These are phyloP conservation scores for Brachymystax lenok DNA, from an alignment of 2,797 vertebrate genomes.

Conservation along the genomic window DNA sequence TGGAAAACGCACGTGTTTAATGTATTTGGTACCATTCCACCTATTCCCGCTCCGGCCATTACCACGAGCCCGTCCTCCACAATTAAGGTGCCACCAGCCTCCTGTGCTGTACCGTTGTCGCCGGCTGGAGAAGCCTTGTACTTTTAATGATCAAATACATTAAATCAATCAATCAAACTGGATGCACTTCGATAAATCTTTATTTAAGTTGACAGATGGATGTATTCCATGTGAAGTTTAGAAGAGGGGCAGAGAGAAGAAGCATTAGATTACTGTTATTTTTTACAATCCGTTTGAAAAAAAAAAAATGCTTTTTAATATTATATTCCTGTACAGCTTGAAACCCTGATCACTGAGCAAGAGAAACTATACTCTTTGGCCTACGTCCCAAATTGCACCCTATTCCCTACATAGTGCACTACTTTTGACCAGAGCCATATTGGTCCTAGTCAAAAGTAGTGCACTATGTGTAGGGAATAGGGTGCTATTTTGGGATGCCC, in stretches of 20 bases:
- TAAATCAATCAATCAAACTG: slow-evolving; percentile 56
- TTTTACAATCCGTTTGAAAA: slow-evolving; percentile 93
- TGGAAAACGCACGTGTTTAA: no score
- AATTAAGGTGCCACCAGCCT: no score
- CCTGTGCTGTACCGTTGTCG: no score
- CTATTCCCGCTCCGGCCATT: no score
- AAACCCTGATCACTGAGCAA: slow-evolving; percentile 86
- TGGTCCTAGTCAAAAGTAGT: background rate
- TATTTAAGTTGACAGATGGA: slow-evolving; percentile 97
- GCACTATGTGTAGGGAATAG: background rate
- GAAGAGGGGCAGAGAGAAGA: slow-evolving; percentile 75
- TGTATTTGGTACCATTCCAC: no score
- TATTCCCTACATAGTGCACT: background rate
- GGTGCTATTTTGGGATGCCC: background rate
- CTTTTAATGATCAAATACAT: no score
- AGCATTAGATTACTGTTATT: slow-evolving; percentile 93
- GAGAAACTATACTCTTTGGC: slow-evolving; percentile 86
- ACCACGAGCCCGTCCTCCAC: no score
- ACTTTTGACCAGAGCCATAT: no score
- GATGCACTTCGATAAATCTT: slow-evolving; percentile 87
- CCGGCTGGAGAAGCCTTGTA: no score
- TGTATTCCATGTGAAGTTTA: slow-evolving; percentile 91
- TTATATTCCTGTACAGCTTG: slow-evolving; percentile 94
- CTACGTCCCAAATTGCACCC: background rate
- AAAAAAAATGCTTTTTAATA: slow-evolving; percentile 67